These are phyloP conservation scores for Tragelaphus strepsiceros DNA, from an alignment of 2,113 vertebrate genomes.

Conservation along the genomic window DNA sequence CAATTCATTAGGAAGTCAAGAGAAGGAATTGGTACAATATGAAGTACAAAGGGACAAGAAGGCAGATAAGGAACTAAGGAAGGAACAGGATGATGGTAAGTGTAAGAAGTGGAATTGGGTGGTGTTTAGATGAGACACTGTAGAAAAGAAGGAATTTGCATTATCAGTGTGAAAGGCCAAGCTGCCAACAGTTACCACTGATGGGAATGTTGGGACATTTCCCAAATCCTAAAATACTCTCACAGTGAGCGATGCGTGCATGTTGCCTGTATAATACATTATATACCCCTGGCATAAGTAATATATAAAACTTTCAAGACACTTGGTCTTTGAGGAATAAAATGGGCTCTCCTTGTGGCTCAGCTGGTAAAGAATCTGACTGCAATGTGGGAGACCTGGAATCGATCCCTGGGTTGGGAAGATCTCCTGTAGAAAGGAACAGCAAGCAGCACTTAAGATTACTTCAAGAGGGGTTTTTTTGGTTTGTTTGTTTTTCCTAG, in stretches of 20 bases:
- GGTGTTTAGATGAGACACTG: background rate
- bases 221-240: background rate
- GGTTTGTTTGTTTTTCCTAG: background rate
- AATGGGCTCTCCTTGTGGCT: background rate
- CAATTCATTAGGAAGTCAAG: background rate
- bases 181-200: background rate
- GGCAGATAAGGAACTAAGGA: background rate
- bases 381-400: background rate
- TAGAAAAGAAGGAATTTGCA: background rate
- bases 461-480: background rate
- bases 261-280: background rate
- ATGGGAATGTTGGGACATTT: background rate
- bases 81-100: background rate
- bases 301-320: background rate
- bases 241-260: background rate
- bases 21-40: background rate
- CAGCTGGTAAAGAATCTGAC: background rate
- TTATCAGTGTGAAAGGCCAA: background rate
- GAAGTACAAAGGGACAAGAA: background rate
- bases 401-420: background rate
- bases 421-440: background rate
- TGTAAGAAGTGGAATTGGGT: background rate
- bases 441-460: background rate
- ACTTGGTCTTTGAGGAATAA: background rate
- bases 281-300: background rate